Percentiles rank a stretch among this genome's conserved stretches.
phyloP scores from a whole-genome alignment of 2,888 invertebrate genomes.

The Horisme vitalbata region DNA sequence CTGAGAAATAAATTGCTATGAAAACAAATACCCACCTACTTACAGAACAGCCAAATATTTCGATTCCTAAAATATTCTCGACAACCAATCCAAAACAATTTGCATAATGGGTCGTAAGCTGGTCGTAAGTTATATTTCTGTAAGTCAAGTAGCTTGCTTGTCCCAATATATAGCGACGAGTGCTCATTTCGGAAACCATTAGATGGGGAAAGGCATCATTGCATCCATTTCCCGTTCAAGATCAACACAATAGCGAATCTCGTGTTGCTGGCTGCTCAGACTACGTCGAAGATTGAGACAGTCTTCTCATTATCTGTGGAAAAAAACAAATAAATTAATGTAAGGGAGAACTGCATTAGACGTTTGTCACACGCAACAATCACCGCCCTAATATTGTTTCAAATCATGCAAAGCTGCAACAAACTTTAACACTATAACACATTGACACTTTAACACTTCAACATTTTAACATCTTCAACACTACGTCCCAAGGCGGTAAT shows the following conservation, averaged over 20 bases:
- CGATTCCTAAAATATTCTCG: neutral
- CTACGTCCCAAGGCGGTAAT: no score
- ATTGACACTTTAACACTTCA: no score
- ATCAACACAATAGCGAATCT: constrained; percentile 47
- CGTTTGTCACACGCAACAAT: no score
- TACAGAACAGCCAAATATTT: neutral
- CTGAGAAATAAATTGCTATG: no score
- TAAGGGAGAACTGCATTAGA: no score
- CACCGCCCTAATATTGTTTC: no score
- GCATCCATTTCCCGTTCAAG: constrained; percentile 50
- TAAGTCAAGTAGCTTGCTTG: constrained; percentile 30
- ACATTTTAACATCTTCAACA: no score
- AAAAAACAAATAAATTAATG: no score
- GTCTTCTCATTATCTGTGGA: no score
- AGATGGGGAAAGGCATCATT: constrained; percentile 52
- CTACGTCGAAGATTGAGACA: neutral
- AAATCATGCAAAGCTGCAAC: no score
- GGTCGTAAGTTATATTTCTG: constrained; percentile 26
- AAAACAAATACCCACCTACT: neutral
- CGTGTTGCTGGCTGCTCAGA: constrained; percentile 16
- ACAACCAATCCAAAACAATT: constrained; percentile 9
- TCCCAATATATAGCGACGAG: constrained; percentile 46
- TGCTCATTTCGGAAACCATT: constrained; percentile 55
- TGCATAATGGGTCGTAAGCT: constrained; percentile 18
- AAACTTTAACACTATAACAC: no score